Conservation (phyloP, 2,797 vertebrate genomes). For the Catamblyrhynchus diadema region DNA sequence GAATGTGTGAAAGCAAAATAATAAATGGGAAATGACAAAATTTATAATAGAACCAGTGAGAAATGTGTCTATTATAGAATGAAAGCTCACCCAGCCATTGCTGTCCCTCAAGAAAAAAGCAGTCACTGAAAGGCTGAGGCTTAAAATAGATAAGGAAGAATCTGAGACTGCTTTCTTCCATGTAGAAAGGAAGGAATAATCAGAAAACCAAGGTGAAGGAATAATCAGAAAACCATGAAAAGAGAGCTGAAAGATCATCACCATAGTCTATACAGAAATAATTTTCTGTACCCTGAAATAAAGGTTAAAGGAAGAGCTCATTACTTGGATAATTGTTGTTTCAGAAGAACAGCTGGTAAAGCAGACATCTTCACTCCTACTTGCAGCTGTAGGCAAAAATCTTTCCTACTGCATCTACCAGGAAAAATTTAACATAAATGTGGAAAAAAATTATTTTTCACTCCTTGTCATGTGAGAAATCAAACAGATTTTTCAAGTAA, state of each 20-base stretch:
- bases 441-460: background rate
- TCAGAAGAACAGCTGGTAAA: background rate
- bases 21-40: background rate
- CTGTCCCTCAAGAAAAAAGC: background rate
- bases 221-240: background rate
- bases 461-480: background rate
- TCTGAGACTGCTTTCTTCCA: background rate
- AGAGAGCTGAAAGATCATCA: background rate
- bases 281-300: background rate
- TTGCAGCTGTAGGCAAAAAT: background rate
- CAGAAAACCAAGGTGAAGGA: background rate
- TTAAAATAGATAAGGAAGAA: background rate
- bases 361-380: background rate
- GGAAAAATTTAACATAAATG: background rate
- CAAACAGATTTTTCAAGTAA: background rate
- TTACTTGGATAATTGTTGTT: background rate
- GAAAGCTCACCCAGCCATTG: background rate
- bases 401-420: background rate
- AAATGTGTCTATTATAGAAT: background rate
- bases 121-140: background rate
- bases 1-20: background rate
- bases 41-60: background rate
- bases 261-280: background rate
- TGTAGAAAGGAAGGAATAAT: background rate
- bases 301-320: background rate